Evolutionary conservation across 2,113 vertebrate species (phyloP), one percentile per base, ranked within the genome.

Genomic region (Forbesichthys agassizii): DNA sequence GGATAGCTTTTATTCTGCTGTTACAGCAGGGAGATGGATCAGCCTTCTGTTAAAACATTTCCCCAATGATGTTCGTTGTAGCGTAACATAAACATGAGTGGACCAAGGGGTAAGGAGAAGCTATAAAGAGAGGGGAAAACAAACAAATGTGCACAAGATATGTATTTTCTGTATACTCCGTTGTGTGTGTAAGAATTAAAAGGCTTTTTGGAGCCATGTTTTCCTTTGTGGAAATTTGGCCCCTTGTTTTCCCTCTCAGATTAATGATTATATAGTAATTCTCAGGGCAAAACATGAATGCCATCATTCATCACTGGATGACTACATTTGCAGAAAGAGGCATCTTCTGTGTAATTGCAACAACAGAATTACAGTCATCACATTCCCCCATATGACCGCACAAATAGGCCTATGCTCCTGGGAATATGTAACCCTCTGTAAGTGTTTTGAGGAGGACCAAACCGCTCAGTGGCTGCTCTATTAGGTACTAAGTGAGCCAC

Each of bases 401-500:
- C 72, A 86, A 80, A 85, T 63, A 71, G 86, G 76, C 53, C 81
- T 77, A 69, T 73, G 79, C 85, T 78, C 86, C 27, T 55, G 77
- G 81, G 83, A 82, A 78, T 69, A 73, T 6, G 67, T 64, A n/a
- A 55, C 58, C 82, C 86, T 78, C 71, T 74, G 77, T 69, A 61
- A 78, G 76, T 74, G 80, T 80, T 85, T 75, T 74, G 75, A 81
- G 68, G 57, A 68, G 64, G 80, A 79, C 77, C 81, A 78, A 83
- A 79, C 79, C 84, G 82, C 83, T 86, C 78, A 68, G 68, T 84
- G 87, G 80, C 77, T 66, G 84, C 88, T 89, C 82, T 85, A 91
- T 90, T 90, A 90, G 87, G 88, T 63, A 90, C 83, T 83, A 85
- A 90, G 85, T 88, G 83, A 88, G 82, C 78, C 83, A 69, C 86